Evolutionary conservation across 1,140 invertebrate species (phyloP).

Genomic region (Ctenoplectra terminalis): DNA sequence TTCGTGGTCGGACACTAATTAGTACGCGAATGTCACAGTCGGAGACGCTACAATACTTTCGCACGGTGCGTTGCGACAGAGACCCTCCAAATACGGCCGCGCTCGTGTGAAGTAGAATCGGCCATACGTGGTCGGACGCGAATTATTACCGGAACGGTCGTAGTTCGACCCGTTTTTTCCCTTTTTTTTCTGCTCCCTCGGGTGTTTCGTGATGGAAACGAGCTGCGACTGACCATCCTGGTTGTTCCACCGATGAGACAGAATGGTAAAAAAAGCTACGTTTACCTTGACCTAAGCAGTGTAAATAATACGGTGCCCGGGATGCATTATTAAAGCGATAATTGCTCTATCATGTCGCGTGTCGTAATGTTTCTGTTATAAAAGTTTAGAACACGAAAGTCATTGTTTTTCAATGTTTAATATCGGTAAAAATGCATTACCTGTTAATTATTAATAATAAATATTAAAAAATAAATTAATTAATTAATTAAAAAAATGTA

Average conservation of each 20-base stretch:
- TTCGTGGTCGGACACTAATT: conserved; percentile 16
- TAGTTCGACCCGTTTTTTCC: not conserved
- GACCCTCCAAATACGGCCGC: not conserved
- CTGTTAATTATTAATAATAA: no score
- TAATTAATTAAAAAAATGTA: not conserved
- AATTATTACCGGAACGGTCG: conserved; percentile 6
- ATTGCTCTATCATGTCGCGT: conserved; percentile 3
- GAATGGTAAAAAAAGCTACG: not conserved
- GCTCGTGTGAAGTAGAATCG: not conserved
- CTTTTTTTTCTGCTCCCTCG: not conserved
- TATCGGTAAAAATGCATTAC: no score
- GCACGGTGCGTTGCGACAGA: not conserved
- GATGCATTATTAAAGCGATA: not conserved
- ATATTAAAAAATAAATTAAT: no score
- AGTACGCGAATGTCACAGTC: not conserved
- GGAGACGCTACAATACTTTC: conserved; percentile 14
- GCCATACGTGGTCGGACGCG: not conserved
- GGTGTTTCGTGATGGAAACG: conserved; percentile 8
- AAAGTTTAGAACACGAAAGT: not conserved
- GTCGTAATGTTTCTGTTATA: not conserved
- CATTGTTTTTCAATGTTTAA: not conserved
- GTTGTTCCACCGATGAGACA: not conserved
- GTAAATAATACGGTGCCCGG: not conserved
- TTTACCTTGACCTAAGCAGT: conserved; percentile 24
- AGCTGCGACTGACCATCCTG: not conserved